Evolutionary conservation across 64 coral and sea anemone species (phyloP), one percentile per base, ranked within the genome.

Genomic region (Dendrophyllia cribrosa): DNA sequence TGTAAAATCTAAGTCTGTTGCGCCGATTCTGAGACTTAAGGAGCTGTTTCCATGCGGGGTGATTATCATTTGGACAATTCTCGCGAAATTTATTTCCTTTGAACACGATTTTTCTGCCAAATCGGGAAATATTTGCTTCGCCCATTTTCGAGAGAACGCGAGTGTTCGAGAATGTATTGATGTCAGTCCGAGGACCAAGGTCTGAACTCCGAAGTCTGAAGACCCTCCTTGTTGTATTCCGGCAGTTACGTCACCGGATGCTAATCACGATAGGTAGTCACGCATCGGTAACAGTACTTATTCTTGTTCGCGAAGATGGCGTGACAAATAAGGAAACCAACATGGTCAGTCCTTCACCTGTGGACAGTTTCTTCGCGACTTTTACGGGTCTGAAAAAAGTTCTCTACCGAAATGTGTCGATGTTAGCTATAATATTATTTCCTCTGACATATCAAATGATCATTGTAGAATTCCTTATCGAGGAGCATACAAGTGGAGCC

Each of bases 401-500:
- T 46, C 58, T 97, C 0, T 87, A 89, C n/a, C 78, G 92, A 72
- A 93, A 94, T 61, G 70, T 87, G 24, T 83, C 61, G 24, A 51
- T 94, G 0, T 74, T 97, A 77, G 55, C 75, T 77, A 10, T 97
- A 7, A 86, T 97, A 19, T 70, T 87, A 19, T 87, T 97, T 47
- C 75, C 83, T 16, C 53, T 97, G 3, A 94, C 88, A 10, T 97
- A 94, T 70, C 95, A 97, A 77, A 91, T 94, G 45, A 87, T 94
- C 45, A 78, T 88, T 59, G 81, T 97, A 62, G 88, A 94, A n/a
- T 94, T 97, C 43, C 59, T 97, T 7, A 88, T 91, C 56, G 92
- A 94, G 48, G 88, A 97, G 70, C 71, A 85, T 12, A 34, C 14
- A 5, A 67, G 26, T 22, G 70, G 77, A 7, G 70, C 59, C 50